Evolutionary conservation across 30 jellyfish, hydroid and myxozoan genomes (phyloP), one percentile per base, ranked within the genome.

Genomic region (Sanderia malayensis): DNA sequence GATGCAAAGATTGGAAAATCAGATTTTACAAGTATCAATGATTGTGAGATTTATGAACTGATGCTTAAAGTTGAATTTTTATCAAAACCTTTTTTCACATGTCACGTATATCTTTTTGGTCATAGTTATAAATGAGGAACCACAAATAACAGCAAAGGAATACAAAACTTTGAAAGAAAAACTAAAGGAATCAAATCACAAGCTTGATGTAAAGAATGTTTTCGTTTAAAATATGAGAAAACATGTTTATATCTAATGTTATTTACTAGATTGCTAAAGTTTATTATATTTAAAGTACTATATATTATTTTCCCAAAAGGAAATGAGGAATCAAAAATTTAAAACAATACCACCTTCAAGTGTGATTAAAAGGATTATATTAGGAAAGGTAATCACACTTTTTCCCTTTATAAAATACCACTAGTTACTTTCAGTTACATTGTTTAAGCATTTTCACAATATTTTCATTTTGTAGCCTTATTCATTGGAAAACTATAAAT

Each of bases 311-410:
- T 30, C 23, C 13, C 22, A 34, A 55, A 33, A 82, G 94, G 62
- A 52, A 20, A 15, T 82, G 86, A 71, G 61, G 33, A 60, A 25
- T 70, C 66, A 70, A 22, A 71, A 62, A 32, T 82, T 86, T 86
- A 61, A 34, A 41, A 30, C 86, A 18, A 24, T 47, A 11, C 74
- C 94, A 15, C 86, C 94, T 6, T 47, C 46, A n/a, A 79, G 71
- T 0, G 63, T 63, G 13, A 31, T 82, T 2, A 45, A 82, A 31
- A n/a, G 82, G 25, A 59, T 82, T 23, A 30, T 82, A 4, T 34
- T 82, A 18, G 86, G 94, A 32, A 61, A 82, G 86, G 94, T 82
- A 47, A 33, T 37, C n/a, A n/a, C n/a, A n/a, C n/a, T n/a, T n/a
- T n/a, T n/a, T n/a, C n/a, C n/a, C n/a, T n/a, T n/a, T n/a, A n/a